A percentile compares a stretch with the other conserved stretches of the same genome.
Conservation (phyloP, 2,797 vertebrate species). For the Zenarchopterus dispar region DNA sequence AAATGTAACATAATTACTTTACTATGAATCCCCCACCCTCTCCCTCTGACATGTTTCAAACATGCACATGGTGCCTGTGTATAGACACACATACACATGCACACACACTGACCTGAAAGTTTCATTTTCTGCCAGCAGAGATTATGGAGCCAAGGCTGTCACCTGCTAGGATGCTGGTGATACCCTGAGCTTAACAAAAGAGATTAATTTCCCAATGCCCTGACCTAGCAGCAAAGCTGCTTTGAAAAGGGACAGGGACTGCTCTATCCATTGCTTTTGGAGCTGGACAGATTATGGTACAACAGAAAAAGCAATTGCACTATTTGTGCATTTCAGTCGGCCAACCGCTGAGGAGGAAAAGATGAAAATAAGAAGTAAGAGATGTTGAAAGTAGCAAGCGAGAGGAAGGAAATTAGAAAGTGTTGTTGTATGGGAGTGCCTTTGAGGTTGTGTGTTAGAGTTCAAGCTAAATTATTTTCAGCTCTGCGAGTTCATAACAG, state of each 20-base stretch:
- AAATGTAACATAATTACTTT: neutral
- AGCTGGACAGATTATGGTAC: slow-evolving; percentile 69
- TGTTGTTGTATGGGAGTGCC: slow-evolving; percentile 11
- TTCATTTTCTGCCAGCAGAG: slow-evolving; percentile 49
- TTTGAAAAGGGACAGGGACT: slow-evolving; percentile 52
- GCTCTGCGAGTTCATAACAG: slow-evolving; percentile 38
- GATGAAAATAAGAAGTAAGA: slow-evolving; percentile 53
- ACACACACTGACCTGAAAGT: slow-evolving; percentile 38
- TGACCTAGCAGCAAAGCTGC: slow-evolving; percentile 74
- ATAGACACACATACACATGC: slow-evolving; percentile 3
- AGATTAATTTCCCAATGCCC: slow-evolving; percentile 76
- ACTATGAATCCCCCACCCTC: slow-evolving; percentile 29
- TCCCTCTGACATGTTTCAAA: slow-evolving; percentile 34
- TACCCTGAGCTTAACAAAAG: slow-evolving; percentile 75
- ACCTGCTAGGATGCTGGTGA: slow-evolving; percentile 68
- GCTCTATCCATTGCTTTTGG: slow-evolving; percentile 62
- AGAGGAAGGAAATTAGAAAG: slow-evolving; percentile 41
- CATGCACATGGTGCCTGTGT: slow-evolving; percentile 16
- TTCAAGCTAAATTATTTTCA: slow-evolving; percentile 56
- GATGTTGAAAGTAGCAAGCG: slow-evolving; percentile 40
- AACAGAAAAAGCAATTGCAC: slow-evolving; percentile 80
- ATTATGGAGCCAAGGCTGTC: slow-evolving; percentile 62
- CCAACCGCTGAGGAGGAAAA: slow-evolving; percentile 41
- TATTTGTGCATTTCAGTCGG: slow-evolving; percentile 72
- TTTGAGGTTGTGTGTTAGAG: slow-evolving; percentile 25